Evolutionary conservation across 64 coral and sea anemone species (phyloP), one percentile per base, ranked within the genome.

Genomic region (Porites lutea): DNA sequence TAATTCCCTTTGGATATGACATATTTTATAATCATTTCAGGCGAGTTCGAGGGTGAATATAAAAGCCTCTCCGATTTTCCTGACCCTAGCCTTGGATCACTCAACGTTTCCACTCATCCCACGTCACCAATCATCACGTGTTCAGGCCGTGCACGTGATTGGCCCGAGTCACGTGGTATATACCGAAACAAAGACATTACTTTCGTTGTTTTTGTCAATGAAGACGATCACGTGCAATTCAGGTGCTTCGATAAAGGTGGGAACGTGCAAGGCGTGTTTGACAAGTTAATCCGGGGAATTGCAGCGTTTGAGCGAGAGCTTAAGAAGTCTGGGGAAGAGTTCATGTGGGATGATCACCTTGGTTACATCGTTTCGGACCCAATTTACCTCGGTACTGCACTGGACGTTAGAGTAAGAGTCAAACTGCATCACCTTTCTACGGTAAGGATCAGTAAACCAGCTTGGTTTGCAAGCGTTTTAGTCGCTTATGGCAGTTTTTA

Each of bases 291-390:
- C 15, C 82, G 95, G 3, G 95, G 92, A 8, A 69, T 97, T 59
- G 86, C 74, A 4, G 83, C 88, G 3, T 66, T 97, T 22, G 88
- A 86, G 23, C 54, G 74, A 68, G 92, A 93, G 75, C 83, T 97
- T 6, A 65, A 82, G 50, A 90, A 52, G 71, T 81, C 86, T 77
- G 95, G 92, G 7, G 92, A 97, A 82, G 82, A 54, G 13, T 97
- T 97, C 46, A 73, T 85, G 59, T 88, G 88, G 82, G 59, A 90
- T 86, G 89, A 91, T 45, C 82, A 87, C 19, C 77, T 97, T 9
- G 95, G 95, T 71, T 97, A 90, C 77, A 52, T 97, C 8, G 82
- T 90, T 12, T 97, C 95, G 48, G 95, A 97, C 64, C 95, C 95
- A 77, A 79, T 86, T 23, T 19, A 91, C 11, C 61, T 97, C 48